Evolutionary conservation across 1,140 invertebrate genomes (phyloP).

Genomic region (Tyrophagus putrescentiae): DNA sequence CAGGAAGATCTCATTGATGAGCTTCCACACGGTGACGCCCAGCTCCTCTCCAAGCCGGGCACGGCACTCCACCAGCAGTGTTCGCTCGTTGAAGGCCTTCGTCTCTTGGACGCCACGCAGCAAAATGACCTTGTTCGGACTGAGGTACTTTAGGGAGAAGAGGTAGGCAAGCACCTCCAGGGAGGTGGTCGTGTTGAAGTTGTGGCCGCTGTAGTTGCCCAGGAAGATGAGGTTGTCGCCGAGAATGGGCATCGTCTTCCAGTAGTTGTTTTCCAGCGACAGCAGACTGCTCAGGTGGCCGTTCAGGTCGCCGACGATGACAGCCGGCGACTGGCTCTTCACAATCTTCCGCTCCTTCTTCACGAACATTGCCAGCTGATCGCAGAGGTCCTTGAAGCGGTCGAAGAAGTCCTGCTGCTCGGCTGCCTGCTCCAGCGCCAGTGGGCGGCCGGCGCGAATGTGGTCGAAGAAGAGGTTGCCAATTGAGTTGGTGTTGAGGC

Average conservation of each 20-base stretch:
- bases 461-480: slow-evolving; percentile 2
- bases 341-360: not conserved
- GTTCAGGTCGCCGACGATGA: not conserved
- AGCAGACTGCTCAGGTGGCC: not conserved
- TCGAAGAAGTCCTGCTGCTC: not conserved
- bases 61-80: not conserved
- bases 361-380: not conserved
- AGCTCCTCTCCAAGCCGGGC: not conserved
- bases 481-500: not conserved
- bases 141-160: not conserved
- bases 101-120: not conserved
- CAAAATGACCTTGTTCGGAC: slow-evolving; percentile 3
- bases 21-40: not conserved
- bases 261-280: not conserved
- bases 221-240: not conserved
- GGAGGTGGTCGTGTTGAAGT: not conserved
- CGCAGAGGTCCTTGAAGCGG: not conserved
- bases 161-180: not conserved
- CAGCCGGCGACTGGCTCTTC: not conserved
- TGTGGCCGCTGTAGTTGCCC: not conserved
- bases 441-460: not conserved
- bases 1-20: not conserved
- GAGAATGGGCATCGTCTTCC: not conserved
- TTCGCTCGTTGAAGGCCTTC: not conserved
- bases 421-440: no score